phyloP scores from a whole-genome alignment of 2,888 invertebrate species.

The Thereva unica region DNA sequence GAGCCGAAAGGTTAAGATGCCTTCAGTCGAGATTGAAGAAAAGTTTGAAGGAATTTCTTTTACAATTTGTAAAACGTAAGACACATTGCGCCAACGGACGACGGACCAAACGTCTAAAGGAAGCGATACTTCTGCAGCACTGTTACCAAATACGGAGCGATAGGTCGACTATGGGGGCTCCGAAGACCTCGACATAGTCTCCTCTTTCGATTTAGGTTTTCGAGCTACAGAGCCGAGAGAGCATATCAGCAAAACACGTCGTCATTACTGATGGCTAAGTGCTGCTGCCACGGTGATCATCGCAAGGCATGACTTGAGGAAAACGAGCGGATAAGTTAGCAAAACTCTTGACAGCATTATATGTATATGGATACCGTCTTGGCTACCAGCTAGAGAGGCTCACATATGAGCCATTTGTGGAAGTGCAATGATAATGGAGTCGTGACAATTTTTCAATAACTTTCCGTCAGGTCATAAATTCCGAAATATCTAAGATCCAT shows the following conservation, averaged over 20 bases:
- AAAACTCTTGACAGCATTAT: neutral
- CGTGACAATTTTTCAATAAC: conserved; percentile 38
- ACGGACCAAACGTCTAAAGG: conserved; percentile 4
- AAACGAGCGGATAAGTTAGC: too few relatives aligned
- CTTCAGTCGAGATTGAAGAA: neutral
- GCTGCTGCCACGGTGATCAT: too few relatives aligned
- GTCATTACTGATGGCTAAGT: neutral
- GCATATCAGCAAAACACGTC: conserved; percentile 3
- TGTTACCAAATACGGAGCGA: conserved; percentile 9
- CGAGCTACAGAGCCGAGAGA: neutral
- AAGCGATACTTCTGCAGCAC: neutral
- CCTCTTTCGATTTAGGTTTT: neutral
- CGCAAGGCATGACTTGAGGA: too few relatives aligned
- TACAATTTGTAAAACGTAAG: conserved; percentile 19
- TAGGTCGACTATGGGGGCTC: neutral
- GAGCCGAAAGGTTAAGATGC: neutral
- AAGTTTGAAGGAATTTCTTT: conserved; percentile 5
- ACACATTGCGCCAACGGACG: neutral
- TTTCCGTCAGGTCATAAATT: conserved; percentile 30
- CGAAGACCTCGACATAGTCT: conserved; percentile 2
- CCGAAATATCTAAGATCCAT: conserved; percentile 22
- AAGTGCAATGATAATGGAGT: conserved; percentile 28
- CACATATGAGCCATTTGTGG: conserved; percentile 27
- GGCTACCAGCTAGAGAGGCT: neutral
- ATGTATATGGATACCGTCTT: conserved; percentile 7